Percentiles rank a stretch among this genome's conserved stretches.
These are phyloP conservation scores for Arion vulgaris DNA, from an alignment of 1,140 invertebrate genomes.

Conservation along the genomic window DNA sequence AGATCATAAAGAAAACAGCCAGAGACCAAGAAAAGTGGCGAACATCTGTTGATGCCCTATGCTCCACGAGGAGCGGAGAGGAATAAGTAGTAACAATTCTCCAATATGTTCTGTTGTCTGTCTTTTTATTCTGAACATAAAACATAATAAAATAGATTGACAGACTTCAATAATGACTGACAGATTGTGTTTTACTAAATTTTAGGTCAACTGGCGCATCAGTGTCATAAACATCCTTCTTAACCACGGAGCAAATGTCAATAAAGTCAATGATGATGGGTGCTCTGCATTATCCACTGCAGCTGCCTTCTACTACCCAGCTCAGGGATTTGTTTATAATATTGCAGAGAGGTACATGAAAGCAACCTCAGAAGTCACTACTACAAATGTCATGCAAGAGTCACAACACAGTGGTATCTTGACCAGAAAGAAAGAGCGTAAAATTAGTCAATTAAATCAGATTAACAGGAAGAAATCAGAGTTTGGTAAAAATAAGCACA, in stretches of 20 bases:
- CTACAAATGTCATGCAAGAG: background rate
- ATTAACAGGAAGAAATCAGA: constrained; percentile 39
- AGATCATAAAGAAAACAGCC: too few relatives aligned
- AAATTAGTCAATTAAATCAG: constrained; percentile 35
- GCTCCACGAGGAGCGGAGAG: too few relatives aligned
- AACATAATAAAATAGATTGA: too few relatives aligned
- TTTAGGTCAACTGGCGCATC: constrained; percentile 67
- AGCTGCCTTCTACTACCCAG: constrained; percentile 69
- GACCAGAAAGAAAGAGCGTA: constrained; percentile 20
- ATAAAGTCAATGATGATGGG: constrained; percentile 71
- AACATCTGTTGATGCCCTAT: too few relatives aligned
- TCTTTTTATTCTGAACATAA: too few relatives aligned
- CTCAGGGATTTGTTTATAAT: constrained; percentile 66
- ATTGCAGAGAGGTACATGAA: constrained; percentile 66
- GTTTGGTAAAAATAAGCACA: background rate
- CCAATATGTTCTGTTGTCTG: too few relatives aligned
- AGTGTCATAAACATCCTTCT: constrained; percentile 69
- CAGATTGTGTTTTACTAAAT: background rate
- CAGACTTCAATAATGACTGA: too few relatives aligned
- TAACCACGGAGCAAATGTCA: constrained; percentile 71
- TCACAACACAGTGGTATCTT: background rate
- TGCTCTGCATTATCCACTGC: constrained; percentile 69
- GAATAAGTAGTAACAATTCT: too few relatives aligned
- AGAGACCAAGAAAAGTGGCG: too few relatives aligned
- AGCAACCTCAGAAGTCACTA: constrained; percentile 29